A percentile compares a stretch with the other conserved stretches of the same genome.
Evolutionary conservation across 2,797 vertebrate species (phyloP).

Genomic region (Darevskia mixta): DNA sequence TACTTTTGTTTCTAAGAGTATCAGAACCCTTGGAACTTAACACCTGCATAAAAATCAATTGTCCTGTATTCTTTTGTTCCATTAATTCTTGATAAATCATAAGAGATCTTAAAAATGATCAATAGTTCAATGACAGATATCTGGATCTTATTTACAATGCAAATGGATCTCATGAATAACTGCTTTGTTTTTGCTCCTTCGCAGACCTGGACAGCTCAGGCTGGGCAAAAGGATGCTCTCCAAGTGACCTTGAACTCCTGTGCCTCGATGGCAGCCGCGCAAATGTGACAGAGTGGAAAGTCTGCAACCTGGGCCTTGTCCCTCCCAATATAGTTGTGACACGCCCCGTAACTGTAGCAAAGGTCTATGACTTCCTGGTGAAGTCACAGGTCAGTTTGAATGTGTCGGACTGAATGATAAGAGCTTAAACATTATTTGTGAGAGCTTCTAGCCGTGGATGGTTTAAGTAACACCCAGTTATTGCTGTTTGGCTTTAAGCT

Average conservation of each 20-base stretch:
- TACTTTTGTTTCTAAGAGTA: too few relatives aligned
- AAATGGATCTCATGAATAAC: neutral
- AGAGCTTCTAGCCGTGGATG: neutral
- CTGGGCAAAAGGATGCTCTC: constrained; percentile 82
- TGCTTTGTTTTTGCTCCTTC: constrained; percentile 11
- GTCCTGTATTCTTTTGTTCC: neutral
- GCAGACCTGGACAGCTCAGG: constrained; percentile 84
- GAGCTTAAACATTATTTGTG: neutral
- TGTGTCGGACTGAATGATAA: neutral
- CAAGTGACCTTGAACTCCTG: constrained; percentile 86
- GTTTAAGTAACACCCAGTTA: too few relatives aligned
- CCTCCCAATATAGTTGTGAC: constrained; percentile 90
- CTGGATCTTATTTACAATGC: neutral
- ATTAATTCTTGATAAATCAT: neutral
- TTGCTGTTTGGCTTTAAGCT: too few relatives aligned
- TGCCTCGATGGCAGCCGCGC: constrained; percentile 83
- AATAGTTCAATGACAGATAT: neutral
- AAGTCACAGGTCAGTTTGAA: constrained; percentile 86
- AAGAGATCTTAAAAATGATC: neutral
- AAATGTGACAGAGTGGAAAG: constrained; percentile 85
- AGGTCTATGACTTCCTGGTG: constrained; percentile 87
- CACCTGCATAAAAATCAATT: neutral
- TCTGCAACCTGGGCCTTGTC: constrained; percentile 86
- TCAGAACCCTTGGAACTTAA: too few relatives aligned
- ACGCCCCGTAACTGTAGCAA: constrained; percentile 84